Conservation (phyloP, 2,888 invertebrate genomes). For the Hyalella azteca region DNA sequence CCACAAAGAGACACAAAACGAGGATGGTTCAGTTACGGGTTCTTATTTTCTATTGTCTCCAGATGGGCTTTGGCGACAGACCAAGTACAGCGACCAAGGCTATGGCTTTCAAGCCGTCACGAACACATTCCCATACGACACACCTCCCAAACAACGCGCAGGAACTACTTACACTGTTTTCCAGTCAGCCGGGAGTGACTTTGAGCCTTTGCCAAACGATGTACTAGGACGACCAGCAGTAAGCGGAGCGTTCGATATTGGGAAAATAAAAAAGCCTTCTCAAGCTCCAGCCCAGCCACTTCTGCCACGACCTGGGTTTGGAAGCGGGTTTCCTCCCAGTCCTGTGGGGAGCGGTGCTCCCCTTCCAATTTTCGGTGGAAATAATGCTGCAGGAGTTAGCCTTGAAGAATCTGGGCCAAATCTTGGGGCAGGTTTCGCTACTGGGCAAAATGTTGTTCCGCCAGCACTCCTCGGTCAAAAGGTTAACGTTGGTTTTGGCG, state of each 20-base stretch:
- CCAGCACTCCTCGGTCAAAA: neutral
- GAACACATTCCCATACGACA: neutral
- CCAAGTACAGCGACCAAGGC: slow-evolving; percentile 40
- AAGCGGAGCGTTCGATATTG: neutral
- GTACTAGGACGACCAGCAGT: slow-evolving; percentile 3
- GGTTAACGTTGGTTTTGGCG: neutral
- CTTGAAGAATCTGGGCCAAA: too few relatives aligned
- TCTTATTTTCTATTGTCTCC: slow-evolving; percentile 40
- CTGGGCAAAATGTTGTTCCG: neutral
- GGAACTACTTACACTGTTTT: slow-evolving; percentile 11
- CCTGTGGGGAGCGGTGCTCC: neutral
- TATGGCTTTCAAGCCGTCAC: slow-evolving; percentile 38
- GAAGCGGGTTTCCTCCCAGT: too few relatives aligned
- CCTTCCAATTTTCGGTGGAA: neutral
- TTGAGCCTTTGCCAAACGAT: neutral
- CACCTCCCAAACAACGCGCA: slow-evolving; percentile 31
- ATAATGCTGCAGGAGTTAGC: neutral
- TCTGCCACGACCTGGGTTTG: too few relatives aligned
- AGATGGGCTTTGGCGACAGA: slow-evolving; percentile 42
- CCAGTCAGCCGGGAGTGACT: neutral
- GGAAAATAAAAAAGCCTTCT: neutral
- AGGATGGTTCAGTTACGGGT: slow-evolving; percentile 28
- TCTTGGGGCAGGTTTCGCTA: too few relatives aligned
- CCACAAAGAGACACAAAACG: slow-evolving; percentile 37
- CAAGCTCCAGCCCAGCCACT: neutral